A percentile compares a stretch with the other conserved stretches of the same genome.
phyloP scores from a whole-genome alignment of 2,888 invertebrate species.

The Pristionchus maxplancki region DNA sequence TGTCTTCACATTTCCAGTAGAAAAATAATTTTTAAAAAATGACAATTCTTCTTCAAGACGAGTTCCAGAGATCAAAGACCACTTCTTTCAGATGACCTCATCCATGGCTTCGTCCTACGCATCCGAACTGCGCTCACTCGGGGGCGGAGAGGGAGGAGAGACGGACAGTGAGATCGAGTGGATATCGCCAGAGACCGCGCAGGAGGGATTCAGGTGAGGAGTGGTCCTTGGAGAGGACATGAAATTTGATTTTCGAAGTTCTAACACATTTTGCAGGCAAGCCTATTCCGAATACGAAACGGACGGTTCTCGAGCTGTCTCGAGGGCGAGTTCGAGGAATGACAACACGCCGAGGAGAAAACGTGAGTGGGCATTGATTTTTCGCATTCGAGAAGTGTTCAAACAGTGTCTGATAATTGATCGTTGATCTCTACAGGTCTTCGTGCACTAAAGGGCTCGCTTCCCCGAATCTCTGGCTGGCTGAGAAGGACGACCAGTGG shows the following conservation, averaged over 20 bases:
- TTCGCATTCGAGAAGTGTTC: no score
- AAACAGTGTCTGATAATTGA: no score
- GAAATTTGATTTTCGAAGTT: no score
- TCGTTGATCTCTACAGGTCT: not conserved
- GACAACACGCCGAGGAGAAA: constrained; percentile 47
- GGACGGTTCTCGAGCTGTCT: constrained; percentile 34
- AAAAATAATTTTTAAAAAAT: no score
- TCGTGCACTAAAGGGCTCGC: constrained; percentile 40
- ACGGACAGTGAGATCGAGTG: constrained; percentile 76
- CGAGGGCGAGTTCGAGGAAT: constrained; percentile 36
- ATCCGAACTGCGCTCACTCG: constrained; percentile 74
- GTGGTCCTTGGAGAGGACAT: not conserved
- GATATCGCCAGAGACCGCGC: constrained; percentile 68
- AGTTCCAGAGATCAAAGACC: not conserved
- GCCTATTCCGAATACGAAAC: constrained; percentile 52
- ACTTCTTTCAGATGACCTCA: constrained; percentile 63
- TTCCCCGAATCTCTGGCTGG: constrained; percentile 43
- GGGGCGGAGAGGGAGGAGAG: constrained; percentile 67
- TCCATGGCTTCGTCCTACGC: constrained; percentile 76
- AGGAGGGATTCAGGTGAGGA: constrained; percentile 31
- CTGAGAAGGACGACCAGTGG: constrained; percentile 51
- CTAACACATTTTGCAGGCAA: constrained; percentile 48
- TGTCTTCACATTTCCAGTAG: no score
- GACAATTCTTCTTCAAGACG: no score
- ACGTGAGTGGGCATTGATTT: no score